Base-by-base conservation (phyloP, 2,888 invertebrate species). In the Calliphora vomitoria region DNA sequence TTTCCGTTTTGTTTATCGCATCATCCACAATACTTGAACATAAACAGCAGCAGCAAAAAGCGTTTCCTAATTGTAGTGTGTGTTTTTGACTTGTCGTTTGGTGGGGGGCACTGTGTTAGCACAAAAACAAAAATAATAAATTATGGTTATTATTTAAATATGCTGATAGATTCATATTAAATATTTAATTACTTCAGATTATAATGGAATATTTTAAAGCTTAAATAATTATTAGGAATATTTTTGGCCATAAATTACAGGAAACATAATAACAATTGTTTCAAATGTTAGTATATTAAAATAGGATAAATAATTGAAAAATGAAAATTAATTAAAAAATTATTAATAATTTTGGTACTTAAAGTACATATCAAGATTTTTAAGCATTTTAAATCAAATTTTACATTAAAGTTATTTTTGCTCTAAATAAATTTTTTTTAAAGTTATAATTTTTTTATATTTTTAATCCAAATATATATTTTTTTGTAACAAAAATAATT, bases 101-200 rank as follows among this genome's bases (percentile, higher is more conserved):
- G 20, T n/a, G 41, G 8, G 11, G 1, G 6, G 8, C 25, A 8
- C 25, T 31, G 15, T 20, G 11, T 62, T 35, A n/a, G 18, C 3
- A 6, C 8, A 38, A 53, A 25, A 64, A 78, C 35, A 35, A 35
- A 35, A 35, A 4, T 79, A 25, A 66, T 68, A 68, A 74, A 79
- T 72, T 38, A 72, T 20, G 44, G 6, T 64, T 66, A 47, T 78
- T 62, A 25, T 38, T 64, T 50, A 13, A 68, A 75, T 15, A 18
- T 76, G 53, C 11, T 76, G 18, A 76, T 76, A 76, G 25, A 53
- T 25, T 62, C 10, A n/a, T 18, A 53, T 71, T 71, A 41, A 81
- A 64, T 72, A 72, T 64, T 72, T 50, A 81, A 62, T 80, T 50
- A 62, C 13, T 50, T n/a, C 4, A 38, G 2, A 41, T 25, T 35